Percentiles rank a stretch among this genome's conserved stretches.
Evolutionary conservation across 2,797 vertebrate genomes (phyloP).

Genomic region (Sebastes elongatus): DNA sequence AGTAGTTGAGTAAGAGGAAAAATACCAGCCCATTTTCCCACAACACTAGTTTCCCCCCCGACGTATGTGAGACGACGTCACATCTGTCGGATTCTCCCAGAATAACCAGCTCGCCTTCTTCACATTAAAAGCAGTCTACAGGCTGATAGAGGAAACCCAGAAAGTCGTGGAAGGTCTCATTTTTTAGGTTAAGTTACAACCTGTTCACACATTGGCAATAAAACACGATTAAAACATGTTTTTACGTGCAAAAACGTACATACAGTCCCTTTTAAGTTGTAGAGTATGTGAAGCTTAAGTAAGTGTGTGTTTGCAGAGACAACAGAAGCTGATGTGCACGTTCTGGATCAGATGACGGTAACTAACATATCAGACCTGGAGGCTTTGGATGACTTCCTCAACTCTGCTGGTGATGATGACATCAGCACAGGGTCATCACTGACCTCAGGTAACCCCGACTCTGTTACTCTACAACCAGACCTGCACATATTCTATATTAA

Average conservation of each 20-base stretch:
- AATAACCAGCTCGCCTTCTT: no score
- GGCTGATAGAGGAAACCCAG: no score
- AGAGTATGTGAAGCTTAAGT: neutral
- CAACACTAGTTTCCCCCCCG: no score
- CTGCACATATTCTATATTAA: neutral
- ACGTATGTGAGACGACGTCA: no score
- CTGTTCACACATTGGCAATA: no score
- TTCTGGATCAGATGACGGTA: constrained; percentile 94
- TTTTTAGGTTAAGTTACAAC: no score
- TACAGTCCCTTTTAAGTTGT: neutral
- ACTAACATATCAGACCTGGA: constrained; percentile 93
- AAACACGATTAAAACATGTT: no score
- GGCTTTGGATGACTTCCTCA: constrained; percentile 96
- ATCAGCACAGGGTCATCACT: constrained; percentile 79
- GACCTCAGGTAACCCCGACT: constrained; percentile 59
- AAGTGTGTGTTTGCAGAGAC: constrained; percentile 44
- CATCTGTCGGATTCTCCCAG: no score
- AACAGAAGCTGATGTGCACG: constrained; percentile 74
- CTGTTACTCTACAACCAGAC: neutral
- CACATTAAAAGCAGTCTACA: no score
- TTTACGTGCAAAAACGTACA: no score
- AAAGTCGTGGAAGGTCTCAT: no score
- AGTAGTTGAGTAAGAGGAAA: neutral
- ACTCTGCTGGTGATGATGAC: constrained; percentile 89
- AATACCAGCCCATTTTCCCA: no score